These are phyloP conservation scores for Hippoglossus hippoglossus DNA, from an alignment of 2,797 vertebrate genomes.

Conservation along the genomic window DNA sequence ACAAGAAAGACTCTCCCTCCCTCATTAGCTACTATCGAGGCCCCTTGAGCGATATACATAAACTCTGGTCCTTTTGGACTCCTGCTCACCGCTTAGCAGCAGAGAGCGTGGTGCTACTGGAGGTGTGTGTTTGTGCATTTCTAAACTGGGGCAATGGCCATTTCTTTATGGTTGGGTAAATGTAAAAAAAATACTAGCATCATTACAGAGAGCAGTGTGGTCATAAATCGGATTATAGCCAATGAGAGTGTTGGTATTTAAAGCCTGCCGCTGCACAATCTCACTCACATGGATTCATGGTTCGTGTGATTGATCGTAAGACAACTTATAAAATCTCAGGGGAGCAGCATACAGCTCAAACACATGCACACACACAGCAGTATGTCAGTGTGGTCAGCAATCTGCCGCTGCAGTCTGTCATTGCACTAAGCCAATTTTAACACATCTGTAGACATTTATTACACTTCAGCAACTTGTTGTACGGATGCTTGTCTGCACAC, in stretches of 20 bases:
- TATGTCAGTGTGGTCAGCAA: constrained; percentile 32
- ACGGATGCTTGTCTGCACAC: constrained; percentile 12
- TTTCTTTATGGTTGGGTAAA: constrained; percentile 24
- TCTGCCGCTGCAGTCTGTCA: constrained; percentile 38
- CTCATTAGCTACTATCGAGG: constrained; percentile 54
- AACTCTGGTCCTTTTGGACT: constrained; percentile 40
- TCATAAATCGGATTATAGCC: constrained; percentile 36
- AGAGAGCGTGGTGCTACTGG: neutral
- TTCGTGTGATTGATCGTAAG: constrained; percentile 51
- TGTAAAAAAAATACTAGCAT: constrained; percentile 2
- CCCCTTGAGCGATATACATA: constrained; percentile 52
- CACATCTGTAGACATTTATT: constrained; percentile 67
- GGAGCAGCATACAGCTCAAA: constrained; percentile 5
- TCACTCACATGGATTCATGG: constrained; percentile 31
- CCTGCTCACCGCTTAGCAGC: constrained; percentile 18
- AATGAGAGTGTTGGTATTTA: constrained; percentile 23
- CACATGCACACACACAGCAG: constrained; percentile 25
- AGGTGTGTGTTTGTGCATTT: constrained; percentile 19
- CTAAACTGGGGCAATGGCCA: constrained; percentile 5
- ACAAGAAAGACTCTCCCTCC: constrained; percentile 54
- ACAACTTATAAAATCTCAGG: constrained; percentile 41
- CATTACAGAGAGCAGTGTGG: constrained; percentile 18
- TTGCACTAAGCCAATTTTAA: constrained; percentile 52
- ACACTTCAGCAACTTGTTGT: constrained; percentile 31
- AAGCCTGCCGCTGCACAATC: constrained; percentile 37